Evolutionary conservation across 2,888 invertebrate species (phyloP).

Genomic region (Scaptomyza reducta): DNA sequence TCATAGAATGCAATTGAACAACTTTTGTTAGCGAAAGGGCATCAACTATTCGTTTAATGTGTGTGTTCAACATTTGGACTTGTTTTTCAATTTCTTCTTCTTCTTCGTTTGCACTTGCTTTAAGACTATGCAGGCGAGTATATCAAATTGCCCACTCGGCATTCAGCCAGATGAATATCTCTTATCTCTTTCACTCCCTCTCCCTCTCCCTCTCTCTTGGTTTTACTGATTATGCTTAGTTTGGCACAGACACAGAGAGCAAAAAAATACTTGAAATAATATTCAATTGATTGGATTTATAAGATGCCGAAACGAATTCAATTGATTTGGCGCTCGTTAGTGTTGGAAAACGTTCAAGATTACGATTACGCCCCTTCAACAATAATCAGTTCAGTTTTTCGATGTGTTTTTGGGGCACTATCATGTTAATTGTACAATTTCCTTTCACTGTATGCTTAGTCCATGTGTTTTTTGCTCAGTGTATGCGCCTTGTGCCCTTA

Average conservation of each 20-base stretch:
- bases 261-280: not conserved
- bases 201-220: too few relatives aligned
- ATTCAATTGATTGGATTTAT: not conserved
- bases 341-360: too few relatives aligned
- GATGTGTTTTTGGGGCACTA: too few relatives aligned
- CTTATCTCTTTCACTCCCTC: not conserved
- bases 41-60: not conserved
- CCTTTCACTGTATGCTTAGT: too few relatives aligned
- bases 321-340: not conserved
- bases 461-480: constrained; percentile 15
- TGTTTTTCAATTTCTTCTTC: not conserved
- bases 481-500: constrained; percentile 12
- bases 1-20: not conserved
- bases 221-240: not conserved
- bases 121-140: constrained; percentile 8
- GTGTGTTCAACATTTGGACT: not conserved
- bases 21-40: not conserved
- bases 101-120: not conserved
- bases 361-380: too few relatives aligned
- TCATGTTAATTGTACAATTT: too few relatives aligned
- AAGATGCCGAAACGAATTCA: not conserved
- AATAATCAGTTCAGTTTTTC: too few relatives aligned
- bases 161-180: not conserved
- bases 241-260: constrained; percentile 1
- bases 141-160: constrained; percentile 21